phyloP scores from a whole-genome alignment of 2,113 vertebrate genomes.

The Cephalopholis sonnerati region DNA sequence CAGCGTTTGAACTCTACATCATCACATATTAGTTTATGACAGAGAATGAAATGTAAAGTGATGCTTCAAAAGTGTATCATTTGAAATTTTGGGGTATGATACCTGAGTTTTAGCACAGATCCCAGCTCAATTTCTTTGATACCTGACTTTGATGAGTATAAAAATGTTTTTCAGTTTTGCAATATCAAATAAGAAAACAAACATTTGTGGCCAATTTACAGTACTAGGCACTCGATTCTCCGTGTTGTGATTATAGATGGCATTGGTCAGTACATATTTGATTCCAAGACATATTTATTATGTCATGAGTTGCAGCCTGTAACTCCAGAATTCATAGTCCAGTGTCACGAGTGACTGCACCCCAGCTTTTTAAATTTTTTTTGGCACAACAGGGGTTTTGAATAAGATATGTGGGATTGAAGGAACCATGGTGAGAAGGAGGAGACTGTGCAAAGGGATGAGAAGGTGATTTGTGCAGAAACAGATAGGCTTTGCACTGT shows the following conservation, averaged over 20 bases:
- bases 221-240: neutral
- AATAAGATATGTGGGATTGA: constrained; percentile 41
- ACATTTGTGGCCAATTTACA: neutral
- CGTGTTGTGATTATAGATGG: neutral
- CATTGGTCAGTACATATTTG: neutral
- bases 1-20: neutral
- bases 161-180: neutral
- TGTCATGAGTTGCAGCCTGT: neutral
- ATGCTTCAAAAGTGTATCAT: neutral
- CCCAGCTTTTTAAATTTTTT: neutral
- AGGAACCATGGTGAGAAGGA: constrained; percentile 60
- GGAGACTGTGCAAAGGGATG: constrained; percentile 57
- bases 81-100: neutral
- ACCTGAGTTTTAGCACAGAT: neutral
- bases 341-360: constrained; percentile 13
- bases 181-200: neutral
- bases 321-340: constrained; percentile 16
- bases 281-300: constrained; percentile 14
- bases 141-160: neutral
- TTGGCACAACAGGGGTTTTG: constrained; percentile 15
- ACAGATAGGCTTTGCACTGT: constrained; percentile 71
- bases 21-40: neutral
- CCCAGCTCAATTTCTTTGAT: constrained; percentile 6
- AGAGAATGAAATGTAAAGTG: neutral
- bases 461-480: constrained; percentile 72